Conservation (phyloP, 2,797 vertebrate species). For the Lophura swinhoii region DNA sequence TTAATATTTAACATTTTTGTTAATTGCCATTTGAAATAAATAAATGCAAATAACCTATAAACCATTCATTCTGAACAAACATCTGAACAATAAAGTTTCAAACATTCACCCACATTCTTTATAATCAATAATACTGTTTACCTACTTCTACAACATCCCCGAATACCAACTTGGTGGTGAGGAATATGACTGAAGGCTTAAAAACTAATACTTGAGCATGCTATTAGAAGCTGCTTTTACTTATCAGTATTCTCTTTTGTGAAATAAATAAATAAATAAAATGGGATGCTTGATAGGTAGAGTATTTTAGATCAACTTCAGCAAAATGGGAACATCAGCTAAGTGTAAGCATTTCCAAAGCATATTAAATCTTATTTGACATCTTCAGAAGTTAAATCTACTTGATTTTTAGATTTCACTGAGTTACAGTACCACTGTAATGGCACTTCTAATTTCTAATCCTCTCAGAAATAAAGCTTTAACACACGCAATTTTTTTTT, state of each 20-base stretch:
- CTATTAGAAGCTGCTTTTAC: background rate
- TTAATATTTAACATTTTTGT: background rate
- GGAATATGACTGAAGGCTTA: background rate
- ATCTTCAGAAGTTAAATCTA: background rate
- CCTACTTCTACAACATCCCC: background rate
- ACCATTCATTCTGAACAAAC: background rate
- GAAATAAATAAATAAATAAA: background rate
- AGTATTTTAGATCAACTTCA: background rate
- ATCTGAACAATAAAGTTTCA: background rate
- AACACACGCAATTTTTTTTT: background rate
- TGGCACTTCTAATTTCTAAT: background rate
- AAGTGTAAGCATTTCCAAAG: background rate
- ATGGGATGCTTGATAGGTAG: background rate
- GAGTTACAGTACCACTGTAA: background rate
- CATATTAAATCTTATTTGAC: background rate
- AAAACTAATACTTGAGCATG: background rate
- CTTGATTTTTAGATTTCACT: background rate
- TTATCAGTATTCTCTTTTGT: background rate
- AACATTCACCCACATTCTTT: background rate
- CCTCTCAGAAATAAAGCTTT: background rate
- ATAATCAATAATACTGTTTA: background rate
- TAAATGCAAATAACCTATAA: background rate
- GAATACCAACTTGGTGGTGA: background rate
- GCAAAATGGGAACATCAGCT: background rate
- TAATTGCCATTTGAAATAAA: background rate